Base-by-base conservation (phyloP, 2,888 invertebrate species). In the Drosophila multiciliata region DNA sequence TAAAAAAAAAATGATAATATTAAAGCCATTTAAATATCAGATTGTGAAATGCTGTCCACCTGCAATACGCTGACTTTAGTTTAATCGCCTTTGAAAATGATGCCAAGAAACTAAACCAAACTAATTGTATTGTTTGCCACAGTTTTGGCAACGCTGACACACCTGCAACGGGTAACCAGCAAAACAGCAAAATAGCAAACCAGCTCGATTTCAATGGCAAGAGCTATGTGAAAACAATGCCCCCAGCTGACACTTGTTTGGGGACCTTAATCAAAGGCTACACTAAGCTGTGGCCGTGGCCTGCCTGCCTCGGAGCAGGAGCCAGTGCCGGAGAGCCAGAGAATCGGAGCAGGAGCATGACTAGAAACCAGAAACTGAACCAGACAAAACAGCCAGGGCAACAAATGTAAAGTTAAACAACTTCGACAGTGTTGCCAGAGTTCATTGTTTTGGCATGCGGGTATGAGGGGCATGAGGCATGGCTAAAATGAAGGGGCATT, bases 331-430 rank as follows among this genome's bases (percentile, higher is more conserved):
- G 17, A 20, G 3, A 53, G 26, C 15, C 17, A 9, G 17, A 20
- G 26, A 32, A 32, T 32, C 42, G 62, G 8, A 42, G 38, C 15
- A 53, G 49, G 32, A 33, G 32, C 58, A 11, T 23, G n/a, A 48
- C 40, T 40, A 50, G 54, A 54, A 57, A 61, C 49, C 40, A 61
- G 49, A 50, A 52, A 49, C 49, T 38, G 76, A 65, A 64, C 29
- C 40, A 70, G 65, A 52, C 61, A 45, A 61, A 33, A 76, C 59
- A 64, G 60, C 33, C 40, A 42, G 45, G 67, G 58, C 77, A 80
- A 83, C 89, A 87, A 85, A 89, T 89, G 82, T 73, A 75, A 89
- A 85, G 84, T 85, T 87, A 89, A 87, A 81, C 82, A 87, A 89
- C 80, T 86, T 84, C 77, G 73, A 75, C 76, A 79, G 72, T 75